Evolutionary conservation across 2,797 vertebrate genomes (phyloP).

Genomic region (Capromys pilorides): DNA sequence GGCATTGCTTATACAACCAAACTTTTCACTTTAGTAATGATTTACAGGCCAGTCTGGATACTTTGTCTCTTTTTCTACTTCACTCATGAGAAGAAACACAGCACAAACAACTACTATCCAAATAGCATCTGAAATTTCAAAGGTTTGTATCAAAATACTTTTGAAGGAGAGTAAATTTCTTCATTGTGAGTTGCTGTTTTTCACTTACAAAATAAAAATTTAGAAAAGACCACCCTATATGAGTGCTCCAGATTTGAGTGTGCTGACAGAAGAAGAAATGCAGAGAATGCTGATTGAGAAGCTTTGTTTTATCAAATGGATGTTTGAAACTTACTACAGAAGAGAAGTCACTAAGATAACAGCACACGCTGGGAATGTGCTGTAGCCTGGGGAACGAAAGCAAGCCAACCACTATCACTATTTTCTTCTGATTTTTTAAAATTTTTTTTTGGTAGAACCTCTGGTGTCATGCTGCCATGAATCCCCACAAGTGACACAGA

Average conservation of each 20-base stretch:
- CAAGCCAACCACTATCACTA: not conserved
- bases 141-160: not conserved
- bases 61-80: not conserved
- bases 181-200: not conserved
- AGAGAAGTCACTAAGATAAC: not conserved
- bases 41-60: not conserved
- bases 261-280: not conserved
- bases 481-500: not conserved
- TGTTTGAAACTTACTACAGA: not conserved
- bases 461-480: not conserved
- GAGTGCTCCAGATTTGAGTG: not conserved
- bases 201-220: slow-evolving; percentile 17
- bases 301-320: not conserved
- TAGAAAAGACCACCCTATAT: not conserved
- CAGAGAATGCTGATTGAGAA: not conserved
- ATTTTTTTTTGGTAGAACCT: not conserved
- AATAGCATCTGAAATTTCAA: not conserved
- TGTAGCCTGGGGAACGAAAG: not conserved
- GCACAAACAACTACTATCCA: not conserved
- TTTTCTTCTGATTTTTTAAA: not conserved
- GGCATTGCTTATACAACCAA: not conserved
- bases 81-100: not conserved
- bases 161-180: not conserved
- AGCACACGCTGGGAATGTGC: not conserved
- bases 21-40: not conserved